These are phyloP conservation scores for Hippocampus mohnikei DNA, from an alignment of 2,113 vertebrate genomes.

Conservation along the genomic window DNA sequence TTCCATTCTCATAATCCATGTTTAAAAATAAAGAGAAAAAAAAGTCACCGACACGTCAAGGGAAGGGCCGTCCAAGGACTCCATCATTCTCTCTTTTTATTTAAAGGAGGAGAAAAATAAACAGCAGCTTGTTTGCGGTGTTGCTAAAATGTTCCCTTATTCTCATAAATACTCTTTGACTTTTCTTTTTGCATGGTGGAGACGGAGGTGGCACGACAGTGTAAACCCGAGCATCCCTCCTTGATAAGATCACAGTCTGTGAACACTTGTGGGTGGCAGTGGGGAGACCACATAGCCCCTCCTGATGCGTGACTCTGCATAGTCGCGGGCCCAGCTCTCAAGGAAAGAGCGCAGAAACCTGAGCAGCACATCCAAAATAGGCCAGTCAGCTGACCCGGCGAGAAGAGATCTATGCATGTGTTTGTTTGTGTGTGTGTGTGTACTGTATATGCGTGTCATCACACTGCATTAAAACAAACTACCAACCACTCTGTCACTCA, in stretches of 20 bases:
- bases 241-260: conserved; percentile 41
- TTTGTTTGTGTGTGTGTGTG: conserved; percentile 3
- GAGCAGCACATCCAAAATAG: conserved; percentile 54
- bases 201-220: conserved; percentile 61
- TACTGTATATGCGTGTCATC: conserved; percentile 40
- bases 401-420: neutral
- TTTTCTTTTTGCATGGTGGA: conserved; percentile 34
- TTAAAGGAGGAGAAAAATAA: neutral
- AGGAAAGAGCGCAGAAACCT: conserved; percentile 51
- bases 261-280: conserved; percentile 52
- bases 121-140: conserved; percentile 67
- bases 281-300: conserved; percentile 30
- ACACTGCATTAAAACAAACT: conserved; percentile 58
- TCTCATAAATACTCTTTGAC: conserved; percentile 60
- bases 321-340: conserved; percentile 17
- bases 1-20: conserved; percentile 66
- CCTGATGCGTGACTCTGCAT: conserved; percentile 51
- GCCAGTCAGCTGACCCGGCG: conserved; percentile 45
- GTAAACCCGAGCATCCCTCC: conserved; percentile 43
- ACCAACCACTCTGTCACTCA: conserved; percentile 45
- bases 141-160: conserved; percentile 69
- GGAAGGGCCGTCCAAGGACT: conserved; percentile 41
- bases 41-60: conserved; percentile 48
- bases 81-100: neutral
- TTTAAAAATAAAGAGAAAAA: conserved; percentile 37